A percentile compares a stretch with the other conserved stretches of the same genome.
phyloP scores from a whole-genome alignment of 2,888 invertebrate species.

The Agrotis segetum region DNA sequence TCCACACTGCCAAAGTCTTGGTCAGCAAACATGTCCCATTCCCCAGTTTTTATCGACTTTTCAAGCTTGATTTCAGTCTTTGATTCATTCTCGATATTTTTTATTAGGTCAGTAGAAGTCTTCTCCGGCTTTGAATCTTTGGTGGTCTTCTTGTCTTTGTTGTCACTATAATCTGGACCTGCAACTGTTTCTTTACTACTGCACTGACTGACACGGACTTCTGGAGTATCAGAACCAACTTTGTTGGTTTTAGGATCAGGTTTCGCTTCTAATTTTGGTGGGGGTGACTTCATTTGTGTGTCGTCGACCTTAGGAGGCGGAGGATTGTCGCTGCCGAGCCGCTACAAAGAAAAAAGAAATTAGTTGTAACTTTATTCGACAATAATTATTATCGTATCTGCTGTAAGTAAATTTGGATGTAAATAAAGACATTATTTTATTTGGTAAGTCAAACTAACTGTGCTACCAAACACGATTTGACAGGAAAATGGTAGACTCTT shows the following conservation, averaged over 20 bases:
- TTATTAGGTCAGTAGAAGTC: slow-evolving; percentile 39
- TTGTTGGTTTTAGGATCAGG: slow-evolving; percentile 20
- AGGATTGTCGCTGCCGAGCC: slow-evolving; percentile 67
- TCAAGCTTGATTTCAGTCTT: slow-evolving; percentile 72
- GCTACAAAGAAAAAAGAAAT: slow-evolving; percentile 56
- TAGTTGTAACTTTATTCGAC: background rate
- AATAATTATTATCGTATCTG: background rate
- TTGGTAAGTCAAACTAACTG: too few relatives aligned
- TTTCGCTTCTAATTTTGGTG: slow-evolving; percentile 24
- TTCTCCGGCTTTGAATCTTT: slow-evolving; percentile 41
- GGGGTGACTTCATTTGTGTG: slow-evolving; percentile 12
- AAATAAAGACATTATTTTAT: background rate
- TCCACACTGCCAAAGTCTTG: slow-evolving; percentile 92
- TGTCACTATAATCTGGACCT: slow-evolving; percentile 11
- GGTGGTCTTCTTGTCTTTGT: slow-evolving; percentile 32
- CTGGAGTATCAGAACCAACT: slow-evolving; percentile 42
- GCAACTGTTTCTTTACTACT: slow-evolving; percentile 9
- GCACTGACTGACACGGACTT: slow-evolving; percentile 9
- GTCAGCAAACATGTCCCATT: slow-evolving; percentile 98
- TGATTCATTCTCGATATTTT: slow-evolving; percentile 65
- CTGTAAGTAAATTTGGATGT: background rate
- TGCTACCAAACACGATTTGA: background rate
- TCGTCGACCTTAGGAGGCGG: slow-evolving; percentile 31
- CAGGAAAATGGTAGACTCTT: background rate
- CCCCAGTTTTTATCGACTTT: slow-evolving; percentile 82